These are phyloP conservation scores for Dysmachus trigonus DNA, from an alignment of 2,888 invertebrate genomes.

Conservation along the genomic window DNA sequence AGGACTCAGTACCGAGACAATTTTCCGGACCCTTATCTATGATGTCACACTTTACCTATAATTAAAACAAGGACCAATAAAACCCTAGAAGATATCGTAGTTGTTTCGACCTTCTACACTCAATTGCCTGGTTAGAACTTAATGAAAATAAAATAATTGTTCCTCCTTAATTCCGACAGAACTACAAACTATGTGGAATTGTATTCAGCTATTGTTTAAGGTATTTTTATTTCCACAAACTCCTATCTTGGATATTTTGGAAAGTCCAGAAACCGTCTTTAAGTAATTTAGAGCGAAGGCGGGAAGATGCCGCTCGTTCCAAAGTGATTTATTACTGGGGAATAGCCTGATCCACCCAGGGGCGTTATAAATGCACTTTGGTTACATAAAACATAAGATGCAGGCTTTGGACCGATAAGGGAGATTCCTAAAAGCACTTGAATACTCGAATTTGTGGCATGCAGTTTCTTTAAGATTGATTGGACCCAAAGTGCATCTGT, in stretches of 20 bases:
- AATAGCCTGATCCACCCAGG: not conserved
- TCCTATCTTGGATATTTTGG: not conserved
- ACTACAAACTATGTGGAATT: not conserved
- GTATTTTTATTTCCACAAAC: not conserved
- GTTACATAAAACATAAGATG: constrained; percentile 7
- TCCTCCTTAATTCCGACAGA: not conserved
- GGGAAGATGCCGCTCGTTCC: not conserved
- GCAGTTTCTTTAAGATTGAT: not conserved
- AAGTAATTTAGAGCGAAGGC: not conserved
- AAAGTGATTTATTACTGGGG: not conserved
- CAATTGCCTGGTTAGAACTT: not conserved
- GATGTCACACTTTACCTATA: not conserved
- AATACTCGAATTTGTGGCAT: not conserved
- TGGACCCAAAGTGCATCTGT: constrained; percentile 13
- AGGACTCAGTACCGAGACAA: not conserved
- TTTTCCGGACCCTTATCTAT: not conserved
- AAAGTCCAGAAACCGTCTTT: not conserved
- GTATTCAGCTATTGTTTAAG: not conserved
- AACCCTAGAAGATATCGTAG: not conserved
- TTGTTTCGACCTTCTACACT: not conserved
- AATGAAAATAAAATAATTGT: not conserved
- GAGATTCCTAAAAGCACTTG: constrained; percentile 8
- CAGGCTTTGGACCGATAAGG: not conserved
- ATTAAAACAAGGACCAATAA: not conserved
- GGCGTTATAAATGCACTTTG: constrained; percentile 7